Evolutionary conservation across 2,888 invertebrate genomes (phyloP).

Genomic region (Acanthosoma haemorrhoidale): DNA sequence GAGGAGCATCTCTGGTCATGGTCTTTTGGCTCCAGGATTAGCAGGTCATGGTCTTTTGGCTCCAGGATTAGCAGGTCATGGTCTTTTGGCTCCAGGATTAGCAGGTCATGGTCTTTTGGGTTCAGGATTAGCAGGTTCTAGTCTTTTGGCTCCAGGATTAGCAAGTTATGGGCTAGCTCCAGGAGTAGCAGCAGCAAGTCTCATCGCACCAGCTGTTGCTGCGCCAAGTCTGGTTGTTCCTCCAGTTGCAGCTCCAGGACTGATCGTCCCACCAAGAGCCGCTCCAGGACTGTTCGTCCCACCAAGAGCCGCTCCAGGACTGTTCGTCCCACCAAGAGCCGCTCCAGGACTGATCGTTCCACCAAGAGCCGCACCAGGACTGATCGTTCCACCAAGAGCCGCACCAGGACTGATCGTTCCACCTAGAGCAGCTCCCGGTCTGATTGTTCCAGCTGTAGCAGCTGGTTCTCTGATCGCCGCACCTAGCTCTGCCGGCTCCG

Average conservation of each 20-base stretch:
- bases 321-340: neutral
- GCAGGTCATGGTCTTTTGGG: neutral
- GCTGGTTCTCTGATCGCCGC: neutral
- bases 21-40: neutral
- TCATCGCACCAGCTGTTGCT: neutral
- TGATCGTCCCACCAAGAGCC: neutral
- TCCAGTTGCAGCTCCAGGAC: neutral
- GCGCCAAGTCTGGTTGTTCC: neutral
- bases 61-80: neutral
- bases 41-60: neutral
- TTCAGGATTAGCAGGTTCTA: neutral
- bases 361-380: neutral
- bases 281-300: neutral
- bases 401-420: neutral
- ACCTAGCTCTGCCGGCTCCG: neutral
- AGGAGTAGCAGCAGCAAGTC: neutral
- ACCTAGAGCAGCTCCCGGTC: neutral
- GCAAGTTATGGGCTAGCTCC: neutral
- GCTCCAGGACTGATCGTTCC: neutral
- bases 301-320: neutral
- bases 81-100: neutral
- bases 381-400: neutral
- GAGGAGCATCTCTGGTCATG: constrained; percentile 6
- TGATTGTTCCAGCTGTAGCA: neutral
- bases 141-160: neutral